These are phyloP conservation scores for Henicopernis longicauda DNA, from an alignment of 2,113 vertebrate species.

Conservation along the genomic window DNA sequence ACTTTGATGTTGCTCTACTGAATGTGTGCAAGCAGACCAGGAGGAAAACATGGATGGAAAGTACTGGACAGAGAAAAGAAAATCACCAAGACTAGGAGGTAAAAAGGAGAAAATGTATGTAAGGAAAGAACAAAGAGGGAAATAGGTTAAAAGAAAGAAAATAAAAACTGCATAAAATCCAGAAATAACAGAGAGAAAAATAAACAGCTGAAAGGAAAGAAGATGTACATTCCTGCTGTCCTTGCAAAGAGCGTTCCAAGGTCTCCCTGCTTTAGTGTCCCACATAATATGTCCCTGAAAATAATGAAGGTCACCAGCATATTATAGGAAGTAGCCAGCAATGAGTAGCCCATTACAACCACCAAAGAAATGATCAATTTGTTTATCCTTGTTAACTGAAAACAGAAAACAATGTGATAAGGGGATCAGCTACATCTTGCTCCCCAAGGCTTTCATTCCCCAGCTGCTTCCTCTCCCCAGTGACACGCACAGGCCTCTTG, in stretches of 20 bases:
- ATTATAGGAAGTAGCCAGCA: background rate
- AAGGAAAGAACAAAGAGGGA: background rate
- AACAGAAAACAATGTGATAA: background rate
- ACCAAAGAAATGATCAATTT: constrained; percentile 46
- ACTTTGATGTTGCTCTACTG: background rate
- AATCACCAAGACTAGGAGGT: background rate
- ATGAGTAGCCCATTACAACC: background rate
- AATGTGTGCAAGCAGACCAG: background rate
- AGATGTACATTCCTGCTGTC: background rate
- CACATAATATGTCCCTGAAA: background rate
- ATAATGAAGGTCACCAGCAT: constrained; percentile 28
- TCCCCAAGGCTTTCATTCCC: background rate
- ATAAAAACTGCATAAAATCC: background rate
- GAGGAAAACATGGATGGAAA: background rate
- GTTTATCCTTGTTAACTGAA: constrained; percentile 43
- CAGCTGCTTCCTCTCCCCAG: background rate
- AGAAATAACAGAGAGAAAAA: background rate
- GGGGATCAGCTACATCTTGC: background rate
- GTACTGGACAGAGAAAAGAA: background rate
- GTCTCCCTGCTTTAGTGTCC: background rate
- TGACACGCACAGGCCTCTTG: background rate
- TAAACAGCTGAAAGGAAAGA: background rate
- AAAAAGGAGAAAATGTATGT: background rate
- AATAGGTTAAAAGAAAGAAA: background rate
- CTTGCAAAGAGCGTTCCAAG: background rate